Conservation (phyloP, 2,888 invertebrate species). For the Pseudeuparius sepicola region DNA sequence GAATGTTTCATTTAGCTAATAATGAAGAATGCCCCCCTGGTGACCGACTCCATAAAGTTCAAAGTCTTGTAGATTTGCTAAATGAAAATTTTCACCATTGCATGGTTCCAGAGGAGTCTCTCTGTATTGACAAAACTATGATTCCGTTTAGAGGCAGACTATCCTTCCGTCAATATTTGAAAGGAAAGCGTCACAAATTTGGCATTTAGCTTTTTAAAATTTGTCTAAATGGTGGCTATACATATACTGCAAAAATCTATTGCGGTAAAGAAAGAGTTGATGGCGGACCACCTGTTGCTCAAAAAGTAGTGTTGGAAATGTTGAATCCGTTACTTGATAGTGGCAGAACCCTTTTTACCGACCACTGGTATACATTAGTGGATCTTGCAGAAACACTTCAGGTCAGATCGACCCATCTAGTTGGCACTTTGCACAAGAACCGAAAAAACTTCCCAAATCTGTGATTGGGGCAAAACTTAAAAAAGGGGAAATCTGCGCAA, state of each 20-base stretch:
- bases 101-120: conserved; percentile 12
- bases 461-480: conserved; percentile 18
- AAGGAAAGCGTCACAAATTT: conserved; percentile 27
- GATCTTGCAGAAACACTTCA: conserved; percentile 9
- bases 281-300: conserved; percentile 9
- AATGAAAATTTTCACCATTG: conserved; percentile 8
- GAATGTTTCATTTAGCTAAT: conserved; percentile 9
- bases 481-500: conserved; percentile 18
- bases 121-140: conserved; percentile 20
- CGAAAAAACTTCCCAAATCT: conserved; percentile 18
- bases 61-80: neutral
- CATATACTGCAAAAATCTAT: conserved; percentile 10
- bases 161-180: conserved; percentile 28
- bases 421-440: conserved; percentile 18
- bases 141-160: conserved; percentile 31
- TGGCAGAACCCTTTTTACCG: conserved; percentile 11
- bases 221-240: conserved; percentile 21
- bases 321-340: conserved; percentile 9
- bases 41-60: conserved; percentile 6
- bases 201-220: conserved; percentile 27
- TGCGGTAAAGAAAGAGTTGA: conserved; percentile 9
- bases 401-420: conserved; percentile 6
- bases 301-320: conserved; percentile 11
- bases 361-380: conserved; percentile 13
- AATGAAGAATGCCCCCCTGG: conserved; percentile 13